These are phyloP conservation scores for Halisarca cf. caerulea DNA, from an alignment of 37 sponge, comb jelly and placozoan species.

Conservation along the genomic window DNA sequence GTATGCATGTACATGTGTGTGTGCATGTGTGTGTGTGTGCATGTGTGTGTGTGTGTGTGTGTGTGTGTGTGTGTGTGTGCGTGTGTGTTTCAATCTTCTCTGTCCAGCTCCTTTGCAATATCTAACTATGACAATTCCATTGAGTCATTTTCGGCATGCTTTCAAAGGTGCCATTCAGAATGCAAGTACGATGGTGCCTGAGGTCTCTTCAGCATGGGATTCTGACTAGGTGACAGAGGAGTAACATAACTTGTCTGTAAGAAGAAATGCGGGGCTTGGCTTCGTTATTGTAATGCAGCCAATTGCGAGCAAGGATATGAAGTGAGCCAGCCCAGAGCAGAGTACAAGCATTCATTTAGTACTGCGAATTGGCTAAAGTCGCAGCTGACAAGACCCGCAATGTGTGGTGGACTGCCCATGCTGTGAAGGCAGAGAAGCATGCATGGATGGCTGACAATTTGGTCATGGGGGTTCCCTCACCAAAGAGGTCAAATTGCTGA, in stretches of 20 bases:
- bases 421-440: background rate
- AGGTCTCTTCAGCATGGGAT: too few species aligned
- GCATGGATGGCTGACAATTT: background rate
- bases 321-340: background rate
- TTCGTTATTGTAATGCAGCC: background rate
- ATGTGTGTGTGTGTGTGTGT: too few species aligned
- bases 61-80: too few species aligned
- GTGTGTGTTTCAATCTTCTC: too few species aligned
- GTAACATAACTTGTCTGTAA: constrained; percentile 1
- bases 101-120: background rate
- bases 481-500: background rate
- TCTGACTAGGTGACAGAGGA: too few species aligned
- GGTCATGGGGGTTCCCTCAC: background rate
- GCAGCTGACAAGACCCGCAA: constrained; percentile 8
- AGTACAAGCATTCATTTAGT: background rate
- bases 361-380: too few species aligned
- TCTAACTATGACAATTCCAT: background rate
- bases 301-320: background rate
- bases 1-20: too few species aligned
- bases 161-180: too few species aligned
- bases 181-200: too few species aligned
- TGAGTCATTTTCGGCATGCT: background rate
- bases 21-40: too few species aligned
- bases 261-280: background rate
- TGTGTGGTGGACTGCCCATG: background rate